phyloP scores from a whole-genome alignment of 2,797 vertebrate species.

The Octomys mimax region DNA sequence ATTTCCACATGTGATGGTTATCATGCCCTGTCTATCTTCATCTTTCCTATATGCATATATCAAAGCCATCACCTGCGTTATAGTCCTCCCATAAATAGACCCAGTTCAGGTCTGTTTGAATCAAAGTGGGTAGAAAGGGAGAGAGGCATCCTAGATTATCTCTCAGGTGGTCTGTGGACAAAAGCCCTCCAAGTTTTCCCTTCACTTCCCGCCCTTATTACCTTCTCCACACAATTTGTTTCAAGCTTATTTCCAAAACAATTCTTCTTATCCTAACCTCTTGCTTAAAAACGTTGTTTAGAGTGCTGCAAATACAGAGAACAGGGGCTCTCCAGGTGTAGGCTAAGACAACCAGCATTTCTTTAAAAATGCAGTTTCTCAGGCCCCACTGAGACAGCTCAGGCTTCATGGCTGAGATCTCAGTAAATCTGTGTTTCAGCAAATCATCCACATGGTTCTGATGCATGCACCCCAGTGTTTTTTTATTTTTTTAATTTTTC shows the following conservation, averaged over 20 bases:
- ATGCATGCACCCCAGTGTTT: background rate
- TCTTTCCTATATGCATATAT: background rate
- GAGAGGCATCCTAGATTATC: background rate
- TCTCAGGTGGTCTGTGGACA: background rate
- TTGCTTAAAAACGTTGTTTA: background rate
- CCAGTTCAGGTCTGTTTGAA: background rate
- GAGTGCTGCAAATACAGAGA: background rate
- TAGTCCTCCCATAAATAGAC: accelerated
- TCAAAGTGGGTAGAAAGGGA: background rate
- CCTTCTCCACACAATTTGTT: background rate
- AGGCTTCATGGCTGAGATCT: background rate
- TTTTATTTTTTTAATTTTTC: background rate
- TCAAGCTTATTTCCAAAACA: background rate
- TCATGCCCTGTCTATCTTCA: background rate
- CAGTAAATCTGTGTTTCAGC: background rate
- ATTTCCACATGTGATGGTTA: background rate
- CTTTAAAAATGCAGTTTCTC: background rate
- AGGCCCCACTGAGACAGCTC: background rate
- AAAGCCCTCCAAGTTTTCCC: background rate
- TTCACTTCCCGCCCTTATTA: background rate
- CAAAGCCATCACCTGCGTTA: background rate
- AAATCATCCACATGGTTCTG: background rate
- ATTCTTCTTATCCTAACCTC: background rate
- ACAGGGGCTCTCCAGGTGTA: background rate
- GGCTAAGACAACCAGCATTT: background rate